Percentiles rank a stretch among this genome's conserved stretches.
Conservation (phyloP, 2,797 vertebrate genomes). For the Lycodopsis pacificus region DNA sequence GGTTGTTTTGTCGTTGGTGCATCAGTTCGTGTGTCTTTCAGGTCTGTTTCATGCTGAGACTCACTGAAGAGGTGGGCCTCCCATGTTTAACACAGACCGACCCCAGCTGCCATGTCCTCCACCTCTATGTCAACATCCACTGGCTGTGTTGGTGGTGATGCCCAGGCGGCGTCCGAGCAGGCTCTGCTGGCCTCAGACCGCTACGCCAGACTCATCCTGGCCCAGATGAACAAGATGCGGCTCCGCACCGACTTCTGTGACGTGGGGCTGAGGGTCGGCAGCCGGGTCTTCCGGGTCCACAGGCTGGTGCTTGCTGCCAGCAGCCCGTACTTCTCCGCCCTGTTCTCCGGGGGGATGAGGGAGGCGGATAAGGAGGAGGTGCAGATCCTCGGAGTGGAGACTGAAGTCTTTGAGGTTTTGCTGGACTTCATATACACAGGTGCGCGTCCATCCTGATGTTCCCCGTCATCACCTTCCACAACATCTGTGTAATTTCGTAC, state of each 20-base stretch:
- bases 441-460: slow-evolving; percentile 10
- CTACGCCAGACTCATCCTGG: slow-evolving; percentile 91
- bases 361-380: slow-evolving; percentile 92
- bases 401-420: slow-evolving; percentile 89
- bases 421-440: slow-evolving; percentile 96
- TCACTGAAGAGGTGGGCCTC: slow-evolving; percentile 44
- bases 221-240: slow-evolving; percentile 95
- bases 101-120: slow-evolving; percentile 68
- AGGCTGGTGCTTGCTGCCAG: slow-evolving; percentile 94
- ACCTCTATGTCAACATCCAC: slow-evolving; percentile 53
- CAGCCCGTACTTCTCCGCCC: slow-evolving; percentile 94
- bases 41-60: slow-evolving; percentile 29
- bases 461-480: not conserved
- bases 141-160: slow-evolving; percentile 38
- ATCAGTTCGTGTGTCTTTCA: slow-evolving; percentile 39
- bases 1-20: slow-evolving; percentile 20
- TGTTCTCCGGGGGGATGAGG: slow-evolving; percentile 94
- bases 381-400: slow-evolving; percentile 91
- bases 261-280: slow-evolving; percentile 90
- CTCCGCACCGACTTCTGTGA: slow-evolving; percentile 92
- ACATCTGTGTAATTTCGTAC: not conserved
- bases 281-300: slow-evolving; percentile 89
- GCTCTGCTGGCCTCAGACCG: slow-evolving; percentile 85
- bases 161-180: slow-evolving; percentile 66
- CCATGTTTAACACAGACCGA: slow-evolving; percentile 53